Evolutionary conservation across 2,888 invertebrate genomes (phyloP).

Genomic region (Nymphalis urticae): DNA sequence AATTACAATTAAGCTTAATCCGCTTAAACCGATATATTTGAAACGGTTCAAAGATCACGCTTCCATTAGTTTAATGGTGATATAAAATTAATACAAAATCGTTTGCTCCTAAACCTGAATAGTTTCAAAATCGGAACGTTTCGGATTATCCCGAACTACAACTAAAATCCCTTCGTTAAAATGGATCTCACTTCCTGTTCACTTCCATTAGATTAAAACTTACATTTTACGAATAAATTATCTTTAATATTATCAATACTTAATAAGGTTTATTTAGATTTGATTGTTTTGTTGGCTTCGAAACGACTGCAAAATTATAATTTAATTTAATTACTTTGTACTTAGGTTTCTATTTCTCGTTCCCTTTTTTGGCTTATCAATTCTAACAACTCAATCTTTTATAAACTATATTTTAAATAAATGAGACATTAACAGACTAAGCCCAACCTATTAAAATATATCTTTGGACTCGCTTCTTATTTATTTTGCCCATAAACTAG

Average conservation of each 20-base stretch:
- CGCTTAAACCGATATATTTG: constrained; percentile 8
- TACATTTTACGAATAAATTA: constrained; percentile 34
- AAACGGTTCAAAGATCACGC: constrained; percentile 12
- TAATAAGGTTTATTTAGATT: constrained; percentile 23
- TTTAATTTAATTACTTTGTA: background rate
- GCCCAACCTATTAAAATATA: too few relatives aligned
- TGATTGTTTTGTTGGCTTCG: background rate
- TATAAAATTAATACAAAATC: constrained; percentile 52
- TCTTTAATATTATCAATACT: constrained; percentile 25
- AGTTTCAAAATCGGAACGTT: constrained; percentile 46
- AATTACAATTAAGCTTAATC: constrained; percentile 5
- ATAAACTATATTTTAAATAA: too few relatives aligned
- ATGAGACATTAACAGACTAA: too few relatives aligned
- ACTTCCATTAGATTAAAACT: constrained; percentile 44
- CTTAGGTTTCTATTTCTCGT: too few relatives aligned
- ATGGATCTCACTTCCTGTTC: constrained; percentile 47
- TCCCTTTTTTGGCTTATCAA: too few relatives aligned
- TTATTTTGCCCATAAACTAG: too few relatives aligned
- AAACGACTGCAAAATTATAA: background rate
- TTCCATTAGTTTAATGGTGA: constrained; percentile 34
- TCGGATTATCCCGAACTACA: constrained; percentile 50
- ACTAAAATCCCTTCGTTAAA: constrained; percentile 63
- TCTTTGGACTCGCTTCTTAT: too few relatives aligned
- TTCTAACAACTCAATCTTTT: too few relatives aligned
- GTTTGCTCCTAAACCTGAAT: constrained; percentile 45